Evolutionary conservation across 2,888 invertebrate genomes (phyloP).

Genomic region (Geophilus truncorum): DNA sequence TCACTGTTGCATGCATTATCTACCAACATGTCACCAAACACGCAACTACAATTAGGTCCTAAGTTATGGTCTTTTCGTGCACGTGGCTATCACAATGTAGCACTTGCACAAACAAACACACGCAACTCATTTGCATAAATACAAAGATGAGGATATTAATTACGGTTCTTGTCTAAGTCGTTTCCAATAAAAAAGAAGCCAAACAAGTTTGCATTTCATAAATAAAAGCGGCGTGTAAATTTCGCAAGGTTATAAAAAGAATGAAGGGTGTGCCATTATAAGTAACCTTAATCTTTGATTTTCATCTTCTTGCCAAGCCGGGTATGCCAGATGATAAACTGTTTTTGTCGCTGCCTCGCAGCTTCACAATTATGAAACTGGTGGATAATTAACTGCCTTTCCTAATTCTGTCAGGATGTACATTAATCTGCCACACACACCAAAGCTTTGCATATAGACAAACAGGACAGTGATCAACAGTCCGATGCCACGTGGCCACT

Average conservation of each 20-base stretch:
- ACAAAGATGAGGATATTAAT: constrained; percentile 11
- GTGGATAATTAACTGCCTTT: constrained; percentile 19
- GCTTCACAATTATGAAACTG: constrained; percentile 19
- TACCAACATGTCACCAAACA: constrained; percentile 14
- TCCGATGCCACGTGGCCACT: background rate
- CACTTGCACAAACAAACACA: constrained; percentile 17
- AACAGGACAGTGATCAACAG: constrained; percentile 9
- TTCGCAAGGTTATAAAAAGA: background rate
- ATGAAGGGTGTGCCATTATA: background rate
- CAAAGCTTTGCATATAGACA: constrained; percentile 3
- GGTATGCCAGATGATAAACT: background rate
- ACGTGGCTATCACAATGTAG: constrained; percentile 2
- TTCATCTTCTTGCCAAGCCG: constrained; percentile 14
- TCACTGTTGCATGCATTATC: constrained; percentile 24
- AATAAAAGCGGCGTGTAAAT: background rate
- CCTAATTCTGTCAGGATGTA: constrained; percentile 9
- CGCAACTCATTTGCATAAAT: constrained; percentile 16
- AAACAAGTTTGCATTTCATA: background rate
- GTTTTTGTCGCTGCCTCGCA: constrained; percentile 12
- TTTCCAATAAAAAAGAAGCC: background rate
- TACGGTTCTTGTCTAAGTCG: background rate
- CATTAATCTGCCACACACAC: constrained; percentile 20
- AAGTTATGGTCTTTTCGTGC: constrained; percentile 11
- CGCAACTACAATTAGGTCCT: constrained; percentile 17
- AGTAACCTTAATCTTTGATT: constrained; percentile 1